Evolutionary conservation across 2,888 invertebrate genomes (phyloP).

Genomic region (Apodemia mormo): DNA sequence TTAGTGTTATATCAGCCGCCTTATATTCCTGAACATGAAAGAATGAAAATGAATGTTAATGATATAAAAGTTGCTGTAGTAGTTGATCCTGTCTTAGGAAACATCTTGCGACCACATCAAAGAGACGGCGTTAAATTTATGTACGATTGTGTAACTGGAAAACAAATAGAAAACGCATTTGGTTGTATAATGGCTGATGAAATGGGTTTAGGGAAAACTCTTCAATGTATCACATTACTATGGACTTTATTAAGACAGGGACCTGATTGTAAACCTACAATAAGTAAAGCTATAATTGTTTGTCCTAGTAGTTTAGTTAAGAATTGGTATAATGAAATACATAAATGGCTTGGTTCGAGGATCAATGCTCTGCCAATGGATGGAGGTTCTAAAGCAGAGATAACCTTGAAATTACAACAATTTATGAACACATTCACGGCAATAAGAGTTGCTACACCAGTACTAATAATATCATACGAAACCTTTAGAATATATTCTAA

Average conservation of each 20-base stretch:
- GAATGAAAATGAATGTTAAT: slow-evolving; percentile 87
- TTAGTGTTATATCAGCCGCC: slow-evolving; percentile 94
- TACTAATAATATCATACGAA: slow-evolving; percentile 99
- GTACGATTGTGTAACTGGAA: slow-evolving; percentile 99
- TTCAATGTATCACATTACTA: slow-evolving; percentile 97
- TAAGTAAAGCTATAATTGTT: slow-evolving; percentile 96
- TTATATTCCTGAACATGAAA: slow-evolving; percentile 91
- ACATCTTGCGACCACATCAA: slow-evolving; percentile 97
- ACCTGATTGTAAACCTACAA: slow-evolving; percentile 93
- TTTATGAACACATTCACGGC: slow-evolving; percentile 92
- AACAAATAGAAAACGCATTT: slow-evolving; percentile 90
- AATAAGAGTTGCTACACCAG: slow-evolving; percentile 90
- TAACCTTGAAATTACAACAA: slow-evolving; percentile 88
- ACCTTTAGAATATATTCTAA: slow-evolving; percentile 97
- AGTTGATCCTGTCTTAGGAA: slow-evolving; percentile 95
- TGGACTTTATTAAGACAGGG: slow-evolving; percentile 98
- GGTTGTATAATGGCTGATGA: slow-evolving; percentile 99
- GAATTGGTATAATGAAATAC: slow-evolving; percentile 99
- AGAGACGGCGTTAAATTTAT: slow-evolving; percentile 99
- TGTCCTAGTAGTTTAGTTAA: slow-evolving; percentile 98
- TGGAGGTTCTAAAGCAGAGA: slow-evolving; percentile 92
- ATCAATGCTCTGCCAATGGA: slow-evolving; percentile 92
- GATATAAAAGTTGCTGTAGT: slow-evolving; percentile 94
- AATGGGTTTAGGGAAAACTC: slow-evolving; percentile 98
- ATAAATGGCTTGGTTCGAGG: slow-evolving; percentile 95